phyloP scores from a whole-genome alignment of 2,113 vertebrate species.

The Paracanthobrama guichenoti region DNA sequence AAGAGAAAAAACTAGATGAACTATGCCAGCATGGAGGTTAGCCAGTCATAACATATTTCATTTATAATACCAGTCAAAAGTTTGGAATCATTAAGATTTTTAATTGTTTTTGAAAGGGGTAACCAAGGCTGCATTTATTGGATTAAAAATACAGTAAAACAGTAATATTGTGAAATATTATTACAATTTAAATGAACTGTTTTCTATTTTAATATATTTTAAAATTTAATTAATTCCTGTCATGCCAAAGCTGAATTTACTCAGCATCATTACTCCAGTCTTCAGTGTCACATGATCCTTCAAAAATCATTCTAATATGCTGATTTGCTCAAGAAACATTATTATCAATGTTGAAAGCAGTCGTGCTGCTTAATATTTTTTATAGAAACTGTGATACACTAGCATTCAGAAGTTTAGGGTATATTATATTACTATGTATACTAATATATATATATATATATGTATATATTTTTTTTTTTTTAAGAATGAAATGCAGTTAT shows the following conservation, averaged over 20 bases:
- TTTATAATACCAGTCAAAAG: background rate
- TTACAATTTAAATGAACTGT: background rate
- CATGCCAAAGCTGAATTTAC: background rate
- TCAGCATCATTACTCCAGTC: background rate
- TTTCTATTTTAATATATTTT: background rate
- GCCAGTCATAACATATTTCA: background rate
- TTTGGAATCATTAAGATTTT: background rate
- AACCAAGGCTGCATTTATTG: background rate
- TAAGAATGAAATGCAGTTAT: background rate
- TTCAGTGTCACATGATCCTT: background rate
- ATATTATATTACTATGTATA: too few relatives aligned
- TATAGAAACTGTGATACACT: background rate
- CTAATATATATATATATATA: too few relatives aligned
- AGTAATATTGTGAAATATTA: background rate
- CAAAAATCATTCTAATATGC: background rate
- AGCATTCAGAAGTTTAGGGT: too few relatives aligned
- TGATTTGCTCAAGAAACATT: background rate
- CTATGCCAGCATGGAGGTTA: background rate
- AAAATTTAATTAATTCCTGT: background rate
- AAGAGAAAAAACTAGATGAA: slow-evolving; percentile 20
- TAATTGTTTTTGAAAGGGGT: background rate
- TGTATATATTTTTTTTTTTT: too few relatives aligned
- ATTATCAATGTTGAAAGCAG: background rate
- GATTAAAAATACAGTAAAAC: background rate
- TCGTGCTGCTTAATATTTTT: background rate